Evolutionary conservation across 2,797 vertebrate species (phyloP), one percentile per base, ranked within the genome.

Genomic region (Ispidina lecontei): DNA sequence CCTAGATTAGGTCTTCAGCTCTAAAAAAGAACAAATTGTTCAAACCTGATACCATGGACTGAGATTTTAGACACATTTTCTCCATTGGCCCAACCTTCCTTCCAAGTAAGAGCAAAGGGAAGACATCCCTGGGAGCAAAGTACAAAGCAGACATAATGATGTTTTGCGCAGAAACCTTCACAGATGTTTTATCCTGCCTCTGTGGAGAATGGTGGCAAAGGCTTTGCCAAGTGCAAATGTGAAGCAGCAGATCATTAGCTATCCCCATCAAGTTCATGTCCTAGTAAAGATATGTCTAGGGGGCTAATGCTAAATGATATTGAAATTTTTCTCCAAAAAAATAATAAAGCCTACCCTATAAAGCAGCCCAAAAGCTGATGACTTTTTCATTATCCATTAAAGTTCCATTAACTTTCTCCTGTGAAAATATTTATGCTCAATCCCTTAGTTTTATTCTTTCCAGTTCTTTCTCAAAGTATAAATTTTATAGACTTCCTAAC

Each of bases 401-500:
- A 86, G 39, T 70, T 64, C 70, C 46, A 85, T 89, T 67, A 70
- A 31, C 17, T 76, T 83, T 60, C 49, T 85, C 39, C 62, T 68
- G 59, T 20, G 59, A 63, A 93, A 79, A 63, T 56, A 90, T 82
- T 72, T 80, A 46, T 82, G 10, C 47, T 59, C 12, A 54, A 62
- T 77, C 29, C 37, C 33, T 26, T 58, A 31, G 20, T 0, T 0
- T 60, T 85, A 67, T 22, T 76, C 41, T 87, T 80, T 63, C 47
- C 35, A 33, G 16, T 18, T 89, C 39, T 85, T 92, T 92, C 47
- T 35, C 63, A 41, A 29, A 52, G 25, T 46, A 44, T 63, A 65
- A 74, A 84, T 85, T 87, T 72, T 54, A 89, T 25, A 89, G 58
- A 59, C 47, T 84, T 78, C 39, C 69, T 74, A 91, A 74, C 15